Evolutionary conservation across 2,113 vertebrate species (phyloP), one percentile per base, ranked within the genome.

Genomic region (Nycticorax nycticorax): DNA sequence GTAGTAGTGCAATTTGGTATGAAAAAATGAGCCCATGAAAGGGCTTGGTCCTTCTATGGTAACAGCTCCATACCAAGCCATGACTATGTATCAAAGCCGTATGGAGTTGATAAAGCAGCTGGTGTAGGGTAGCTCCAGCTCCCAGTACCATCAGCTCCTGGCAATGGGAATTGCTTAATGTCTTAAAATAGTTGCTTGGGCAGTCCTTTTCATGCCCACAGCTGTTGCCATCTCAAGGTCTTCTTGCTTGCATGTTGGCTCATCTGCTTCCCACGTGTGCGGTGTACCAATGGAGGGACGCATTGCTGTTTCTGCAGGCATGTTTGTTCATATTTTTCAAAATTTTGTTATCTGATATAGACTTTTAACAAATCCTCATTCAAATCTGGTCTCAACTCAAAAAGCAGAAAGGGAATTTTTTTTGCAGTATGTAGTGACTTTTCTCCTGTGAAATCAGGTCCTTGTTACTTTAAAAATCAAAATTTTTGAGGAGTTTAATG

Each of bases 221-320:
- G 53, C 37, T 86, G 37, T 27, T 89, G 71, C 59, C 57, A 56
- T 18, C 47, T 50, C 71, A 56, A 27, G 39, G 57, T 74, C 39
- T 48, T 78, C 87, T 48, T 32, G 37, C 55, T 35, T 23, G 22
- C 11, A 3, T 18, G 18, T 47, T 45, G 59, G 32, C 50, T 77
- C 4, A 10, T 24, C 82, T 41, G 27, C 62, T 72, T 41, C 32
- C 35, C n/a, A 72, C 30, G 33, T 0, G 0, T 16, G 57, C 0
- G 4, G 52, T 56, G 79, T 48, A 22, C 56, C 63, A 39, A 52
- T 4, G 32, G 52, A 66, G 81, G 39, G 53, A 56, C 3, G 15
- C 47, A 7, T 5, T 20, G 71, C 63, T 55, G 33, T 18, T 81
- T 30, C 62, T 71, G 39, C 39, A 69, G 85, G 69, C 80, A 72